Evolutionary conservation across 2,888 invertebrate genomes (phyloP).

Genomic region (Hipparchia semele): DNA sequence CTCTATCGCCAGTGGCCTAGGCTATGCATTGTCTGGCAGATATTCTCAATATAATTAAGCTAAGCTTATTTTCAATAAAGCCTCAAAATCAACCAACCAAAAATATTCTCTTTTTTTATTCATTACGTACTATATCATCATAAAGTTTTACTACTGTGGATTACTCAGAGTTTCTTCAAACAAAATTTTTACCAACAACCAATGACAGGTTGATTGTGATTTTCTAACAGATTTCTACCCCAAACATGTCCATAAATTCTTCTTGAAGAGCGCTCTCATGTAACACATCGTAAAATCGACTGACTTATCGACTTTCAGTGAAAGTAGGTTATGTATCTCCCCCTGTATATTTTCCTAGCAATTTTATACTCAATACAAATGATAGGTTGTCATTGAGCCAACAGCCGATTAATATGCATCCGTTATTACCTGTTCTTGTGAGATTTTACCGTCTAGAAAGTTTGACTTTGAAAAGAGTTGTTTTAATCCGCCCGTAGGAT

Average conservation of each 20-base stretch:
- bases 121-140: no score
- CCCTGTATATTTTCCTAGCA: conserved; percentile 41
- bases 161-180: not conserved
- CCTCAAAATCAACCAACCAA: no score
- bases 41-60: no score
- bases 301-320: conserved; percentile 42
- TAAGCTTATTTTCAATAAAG: no score
- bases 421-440: conserved; percentile 32
- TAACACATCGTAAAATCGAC: conserved; percentile 30
- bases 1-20: no score
- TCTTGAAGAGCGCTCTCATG: conserved; percentile 17
- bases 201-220: not conserved
- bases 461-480: not conserved
- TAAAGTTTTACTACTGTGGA: not conserved
- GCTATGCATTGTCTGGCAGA: no score
- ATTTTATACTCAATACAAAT: conserved; percentile 41
- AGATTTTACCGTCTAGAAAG: conserved; percentile 25
- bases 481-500: not conserved
- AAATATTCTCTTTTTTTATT: no score
- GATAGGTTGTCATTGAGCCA: conserved; percentile 34
- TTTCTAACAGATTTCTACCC: conserved; percentile 7
- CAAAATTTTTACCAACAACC: conserved; percentile 4
- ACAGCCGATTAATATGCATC: conserved; percentile 27
- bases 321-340: conserved; percentile 41
- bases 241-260: conserved; percentile 12